phyloP scores from a whole-genome alignment of 2,888 invertebrate species.

The Branchipolynoe longqiensis region DNA sequence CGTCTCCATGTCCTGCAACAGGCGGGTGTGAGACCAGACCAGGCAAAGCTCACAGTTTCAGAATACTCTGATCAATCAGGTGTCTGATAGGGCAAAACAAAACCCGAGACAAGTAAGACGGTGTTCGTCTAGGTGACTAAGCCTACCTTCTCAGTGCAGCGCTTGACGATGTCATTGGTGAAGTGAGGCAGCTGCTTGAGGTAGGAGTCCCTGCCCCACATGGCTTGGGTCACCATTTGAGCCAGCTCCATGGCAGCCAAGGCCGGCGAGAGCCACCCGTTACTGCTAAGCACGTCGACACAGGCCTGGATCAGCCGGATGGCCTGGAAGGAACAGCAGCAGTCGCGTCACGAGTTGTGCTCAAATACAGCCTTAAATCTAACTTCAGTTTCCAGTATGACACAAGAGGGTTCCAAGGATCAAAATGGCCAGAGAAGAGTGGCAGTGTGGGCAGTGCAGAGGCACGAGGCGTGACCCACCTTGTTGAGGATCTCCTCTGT shows the following conservation, averaged over 20 bases:
- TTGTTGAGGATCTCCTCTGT: slow-evolving; percentile 93
- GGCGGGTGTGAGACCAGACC: too few species aligned
- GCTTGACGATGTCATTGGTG: slow-evolving; percentile 91
- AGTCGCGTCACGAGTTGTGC: too few species aligned
- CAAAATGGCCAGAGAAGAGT: too few species aligned
- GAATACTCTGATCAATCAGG: background rate
- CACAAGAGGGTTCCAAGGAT: too few species aligned
- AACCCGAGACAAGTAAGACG: background rate
- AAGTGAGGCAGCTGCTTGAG: slow-evolving; percentile 98
- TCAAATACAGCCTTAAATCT: too few species aligned
- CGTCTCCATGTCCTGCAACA: slow-evolving; percentile 88
- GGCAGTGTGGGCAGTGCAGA: too few species aligned
- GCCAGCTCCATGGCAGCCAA: slow-evolving; percentile 99
- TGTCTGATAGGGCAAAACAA: background rate
- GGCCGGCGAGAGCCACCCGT: slow-evolving; percentile 98
- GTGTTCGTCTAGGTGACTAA: background rate
- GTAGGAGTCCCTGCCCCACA: slow-evolving; percentile 99
- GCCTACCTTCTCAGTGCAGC: slow-evolving; percentile 93
- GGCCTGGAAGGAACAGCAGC: slow-evolving; percentile 69
- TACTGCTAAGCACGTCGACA: slow-evolving; percentile 94
- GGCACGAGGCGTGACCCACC: too few species aligned
- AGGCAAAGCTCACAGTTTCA: too few species aligned
- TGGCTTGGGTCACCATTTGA: slow-evolving; percentile 99
- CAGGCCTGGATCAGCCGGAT: slow-evolving; percentile 87
- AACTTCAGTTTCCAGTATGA: too few species aligned